A percentile compares a stretch with the other conserved stretches of the same genome.
Evolutionary conservation across 1,140 invertebrate species (phyloP).

Genomic region (Medauroidea extradentata): DNA sequence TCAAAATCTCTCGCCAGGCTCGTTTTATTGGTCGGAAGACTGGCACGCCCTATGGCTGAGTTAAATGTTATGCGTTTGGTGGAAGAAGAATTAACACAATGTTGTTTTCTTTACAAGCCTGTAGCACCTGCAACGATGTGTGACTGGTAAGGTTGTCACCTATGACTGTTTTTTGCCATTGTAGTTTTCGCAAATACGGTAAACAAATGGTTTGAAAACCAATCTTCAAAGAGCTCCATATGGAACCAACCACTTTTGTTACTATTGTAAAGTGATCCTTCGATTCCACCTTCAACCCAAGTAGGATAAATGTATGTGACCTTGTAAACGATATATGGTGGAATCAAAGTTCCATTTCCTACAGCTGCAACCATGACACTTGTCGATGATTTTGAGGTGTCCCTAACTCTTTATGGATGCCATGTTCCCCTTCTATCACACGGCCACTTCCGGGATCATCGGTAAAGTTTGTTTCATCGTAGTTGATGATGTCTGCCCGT

Average conservation of each 20-base stretch:
- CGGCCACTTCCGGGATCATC: slow-evolving; percentile 29
- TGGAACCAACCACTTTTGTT: slow-evolving; percentile 34
- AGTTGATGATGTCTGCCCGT: slow-evolving; percentile 37
- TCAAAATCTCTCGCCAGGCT: not conserved
- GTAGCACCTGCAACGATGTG: not conserved
- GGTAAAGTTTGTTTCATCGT: slow-evolving; percentile 39
- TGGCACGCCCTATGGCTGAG: too few relatives aligned
- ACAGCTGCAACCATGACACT: slow-evolving; percentile 34
- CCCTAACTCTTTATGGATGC: slow-evolving; percentile 33
- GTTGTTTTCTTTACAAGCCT: too few relatives aligned
- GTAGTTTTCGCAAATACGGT: slow-evolving; percentile 26
- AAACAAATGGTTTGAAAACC: slow-evolving; percentile 26
- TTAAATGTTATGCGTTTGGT: too few relatives aligned
- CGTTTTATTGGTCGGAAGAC: too few relatives aligned
- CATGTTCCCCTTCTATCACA: too few relatives aligned
- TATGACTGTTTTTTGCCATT: slow-evolving; percentile 32
- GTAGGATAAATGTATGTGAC: slow-evolving; percentile 30
- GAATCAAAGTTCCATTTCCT: slow-evolving; percentile 26
- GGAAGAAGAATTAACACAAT: too few relatives aligned
- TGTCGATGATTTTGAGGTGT: slow-evolving; percentile 28
- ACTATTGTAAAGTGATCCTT: slow-evolving; percentile 21
- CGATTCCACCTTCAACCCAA: slow-evolving; percentile 33
- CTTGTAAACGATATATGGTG: slow-evolving; percentile 34
- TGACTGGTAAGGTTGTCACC: slow-evolving; percentile 4
- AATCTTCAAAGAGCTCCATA: slow-evolving; percentile 29